Base-by-base conservation (phyloP, 2,888 invertebrate species). In the Parapristionchus giblindavisi region DNA sequence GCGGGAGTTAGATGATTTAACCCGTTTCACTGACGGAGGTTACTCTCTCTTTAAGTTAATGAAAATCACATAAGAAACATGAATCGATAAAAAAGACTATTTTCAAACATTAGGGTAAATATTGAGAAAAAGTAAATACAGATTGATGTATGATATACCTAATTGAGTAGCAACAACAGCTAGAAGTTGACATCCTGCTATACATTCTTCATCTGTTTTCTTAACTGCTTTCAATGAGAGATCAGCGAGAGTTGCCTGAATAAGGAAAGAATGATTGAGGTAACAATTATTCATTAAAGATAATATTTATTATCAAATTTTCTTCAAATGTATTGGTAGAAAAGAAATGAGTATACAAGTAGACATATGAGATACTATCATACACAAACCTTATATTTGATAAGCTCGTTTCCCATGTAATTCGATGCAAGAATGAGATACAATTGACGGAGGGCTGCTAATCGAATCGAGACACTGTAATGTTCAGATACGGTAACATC, bases 141-240 rank as follows among this genome's bases (percentile, higher is more conserved):
- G 48, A 48, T 14, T 14, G 48, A 48, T 27, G 6, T 1, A 63
- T 32, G 24, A 29, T 72, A 83, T 79, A 43, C 93, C 93, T 78
- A 96, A 91, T 89, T 96, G 96, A 6, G 96, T 90, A 77, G 94
- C 93, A 0, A 96, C 89, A 32, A 96, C 89, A 0, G 93, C 92
- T 17, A 91, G 89, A 0, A 92, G 92, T 71, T 95, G 92, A 21
- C 77, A 79, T 27, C 78, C 75, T 21, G 79, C 34, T 6, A 72
- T 38, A 21, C 76, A 75, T 73, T 83, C 83, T 27, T 79, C 78
- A 60, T 79, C 81, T 11, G 78, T 73, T 43, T 83, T 83, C 43
- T 82, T 81, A 29, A 83, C 70, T 54, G 75, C 70, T 54, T 79
- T 79, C 40, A 75, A 56, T 14, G 74, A 56, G 11, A 79, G 38